Base-by-base conservation (phyloP, 2,888 invertebrate genomes). In the Pyrgus malvae region DNA sequence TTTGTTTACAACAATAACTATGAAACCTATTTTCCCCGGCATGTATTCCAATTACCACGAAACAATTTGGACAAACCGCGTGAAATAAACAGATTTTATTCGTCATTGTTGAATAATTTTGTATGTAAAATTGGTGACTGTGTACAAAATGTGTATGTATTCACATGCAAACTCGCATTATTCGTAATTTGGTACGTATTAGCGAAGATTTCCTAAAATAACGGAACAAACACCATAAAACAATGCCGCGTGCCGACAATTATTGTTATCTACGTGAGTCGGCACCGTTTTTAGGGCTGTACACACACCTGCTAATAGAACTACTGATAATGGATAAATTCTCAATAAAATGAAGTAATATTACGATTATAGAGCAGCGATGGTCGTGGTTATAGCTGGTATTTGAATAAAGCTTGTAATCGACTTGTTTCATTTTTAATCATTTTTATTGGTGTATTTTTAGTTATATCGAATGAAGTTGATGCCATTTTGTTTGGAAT, bases 221-320 rank as follows among this genome's bases (percentile, higher is more conserved):
- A 41, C 41, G 41, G 21, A 41, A 41, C 41, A 41, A 41, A 25
- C 41, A 23, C 41, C 41, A 23, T 41, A 21, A n/a, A 40, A 40
- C 40, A 40, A 40, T 40, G 11, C 21, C 23, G 40, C 23, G 38
- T 17, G 19, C 16, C 16, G 35, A 35, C 17, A 17, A 37, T 37
- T 37, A 37, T 37, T n/a, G n/a, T n/a, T 17, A 19, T 37, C 35
- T 33, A 33, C 14, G 14, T 33, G 33, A 6, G 14, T 14, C 33
- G 33, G 33, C 14, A 14, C 33, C 14, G 6, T 3, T 6, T 33
- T n/a, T n/a, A n/a, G 14, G 33, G 14, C 14, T 33, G 14, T 6
- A 12, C 2, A 14, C 33, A 33, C 33, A 33, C 33, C 14, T 3
- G 29, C 2, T 14, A 33, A 14, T 33, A 2, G 12, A 33, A 14